Evolutionary conservation across 1,140 invertebrate species (phyloP).

Genomic region (Neotoxoptera formosana): DNA sequence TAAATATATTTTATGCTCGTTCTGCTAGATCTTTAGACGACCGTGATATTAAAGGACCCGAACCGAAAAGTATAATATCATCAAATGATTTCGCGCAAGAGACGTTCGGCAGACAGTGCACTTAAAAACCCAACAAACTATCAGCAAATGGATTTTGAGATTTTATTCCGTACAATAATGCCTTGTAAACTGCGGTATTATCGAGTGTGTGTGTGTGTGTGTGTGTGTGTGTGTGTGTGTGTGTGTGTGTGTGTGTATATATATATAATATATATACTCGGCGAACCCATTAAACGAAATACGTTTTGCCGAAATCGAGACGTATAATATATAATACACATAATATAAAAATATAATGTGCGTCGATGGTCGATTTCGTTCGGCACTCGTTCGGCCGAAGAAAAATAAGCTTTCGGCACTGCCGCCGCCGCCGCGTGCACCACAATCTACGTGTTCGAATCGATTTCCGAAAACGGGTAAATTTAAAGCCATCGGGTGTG

Average conservation of each 20-base stretch:
- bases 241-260: no score
- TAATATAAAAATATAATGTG: neutral
- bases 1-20: no score
- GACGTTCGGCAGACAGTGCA: neutral
- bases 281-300: neutral
- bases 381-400: neutral
- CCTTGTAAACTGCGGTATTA: neutral
- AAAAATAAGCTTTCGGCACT: neutral
- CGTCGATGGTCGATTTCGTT: neutral
- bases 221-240: no score
- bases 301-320: neutral
- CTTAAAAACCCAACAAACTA: neutral
- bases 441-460: neutral
- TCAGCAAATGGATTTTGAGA: neutral
- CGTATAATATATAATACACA: neutral
- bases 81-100: neutral
- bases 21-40: no score
- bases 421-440: neutral
- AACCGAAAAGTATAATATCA: neutral
- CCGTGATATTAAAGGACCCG: neutral
- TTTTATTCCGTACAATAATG: neutral
- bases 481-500: neutral
- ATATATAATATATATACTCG: neutral
- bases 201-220: no score
- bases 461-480: neutral